phyloP scores from a whole-genome alignment of 2,797 vertebrate species.

The Amblyraja radiata region DNA sequence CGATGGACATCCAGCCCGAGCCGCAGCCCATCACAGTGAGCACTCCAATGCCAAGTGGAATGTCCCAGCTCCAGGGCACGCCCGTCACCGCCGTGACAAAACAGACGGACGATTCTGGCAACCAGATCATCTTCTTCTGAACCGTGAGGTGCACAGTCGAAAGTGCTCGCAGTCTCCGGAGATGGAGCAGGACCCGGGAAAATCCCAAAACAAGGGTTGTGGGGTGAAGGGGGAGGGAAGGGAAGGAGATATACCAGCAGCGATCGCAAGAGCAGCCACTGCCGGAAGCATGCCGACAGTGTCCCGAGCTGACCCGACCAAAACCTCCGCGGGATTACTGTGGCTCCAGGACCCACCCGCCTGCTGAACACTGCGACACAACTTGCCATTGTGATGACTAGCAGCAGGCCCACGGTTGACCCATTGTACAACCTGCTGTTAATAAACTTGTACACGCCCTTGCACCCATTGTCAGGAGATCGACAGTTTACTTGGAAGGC shows the following conservation, averaged over 20 bases:
- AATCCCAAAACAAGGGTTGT: not conserved
- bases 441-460: not conserved
- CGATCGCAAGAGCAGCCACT: not conserved
- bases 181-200: not conserved
- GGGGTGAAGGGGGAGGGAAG: not conserved
- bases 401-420: not conserved
- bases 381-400: not conserved
- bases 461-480: not conserved
- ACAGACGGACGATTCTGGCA: not conserved
- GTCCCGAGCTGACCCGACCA: not conserved
- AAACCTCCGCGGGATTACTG: not conserved
- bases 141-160: not conserved
- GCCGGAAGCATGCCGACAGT: not conserved
- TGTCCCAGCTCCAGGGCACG: not conserved
- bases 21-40: not conserved
- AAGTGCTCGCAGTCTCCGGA: not conserved
- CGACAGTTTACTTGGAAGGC: not conserved
- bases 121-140: constrained; percentile 34
- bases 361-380: not conserved
- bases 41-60: not conserved
- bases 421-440: not conserved
- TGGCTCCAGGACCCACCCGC: not conserved
- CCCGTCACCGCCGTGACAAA: not conserved
- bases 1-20: not conserved
- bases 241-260: not conserved